phyloP scores from a whole-genome alignment of 2,888 invertebrate species.

The Cephus rjabovi region DNA sequence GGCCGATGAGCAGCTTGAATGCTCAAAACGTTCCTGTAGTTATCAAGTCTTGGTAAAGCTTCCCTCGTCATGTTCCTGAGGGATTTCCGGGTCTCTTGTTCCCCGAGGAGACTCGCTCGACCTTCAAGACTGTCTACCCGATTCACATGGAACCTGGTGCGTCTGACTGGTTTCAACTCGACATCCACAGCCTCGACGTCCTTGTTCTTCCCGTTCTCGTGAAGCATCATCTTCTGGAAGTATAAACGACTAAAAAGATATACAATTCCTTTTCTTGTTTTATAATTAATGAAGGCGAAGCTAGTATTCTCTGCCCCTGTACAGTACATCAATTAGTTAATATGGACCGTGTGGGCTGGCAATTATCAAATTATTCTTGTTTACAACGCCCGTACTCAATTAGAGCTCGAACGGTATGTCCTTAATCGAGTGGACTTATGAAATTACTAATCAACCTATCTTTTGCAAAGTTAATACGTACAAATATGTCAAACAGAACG shows the following conservation, averaged over 20 bases:
- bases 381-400: constrained; percentile 40
- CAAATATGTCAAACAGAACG: not conserved
- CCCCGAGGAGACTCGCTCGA: constrained; percentile 61
- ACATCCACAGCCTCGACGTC: constrained; percentile 53
- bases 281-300: constrained; percentile 20
- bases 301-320: not conserved
- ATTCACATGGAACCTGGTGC: constrained; percentile 74
- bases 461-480: constrained; percentile 17
- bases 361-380: constrained; percentile 59
- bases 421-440: constrained; percentile 18
- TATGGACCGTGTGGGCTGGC: constrained; percentile 49
- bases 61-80: constrained; percentile 81
- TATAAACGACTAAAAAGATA: not conserved
- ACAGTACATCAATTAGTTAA: constrained; percentile 51
- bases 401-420: constrained; percentile 9
- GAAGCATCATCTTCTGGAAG: constrained; percentile 44
- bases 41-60: constrained; percentile 87
- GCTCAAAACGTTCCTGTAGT: constrained; percentile 90
- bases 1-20: constrained; percentile 89
- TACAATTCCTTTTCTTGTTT: constrained; percentile 1
- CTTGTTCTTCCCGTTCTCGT: constrained; percentile 51
- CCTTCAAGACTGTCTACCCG: constrained; percentile 70
- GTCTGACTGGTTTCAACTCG: constrained; percentile 63
- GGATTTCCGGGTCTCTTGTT: constrained; percentile 60
- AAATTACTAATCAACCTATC: constrained; percentile 30